A percentile compares a stretch with the other conserved stretches of the same genome.
Conservation (phyloP, 2,797 vertebrate species). For the Falco berigora region DNA sequence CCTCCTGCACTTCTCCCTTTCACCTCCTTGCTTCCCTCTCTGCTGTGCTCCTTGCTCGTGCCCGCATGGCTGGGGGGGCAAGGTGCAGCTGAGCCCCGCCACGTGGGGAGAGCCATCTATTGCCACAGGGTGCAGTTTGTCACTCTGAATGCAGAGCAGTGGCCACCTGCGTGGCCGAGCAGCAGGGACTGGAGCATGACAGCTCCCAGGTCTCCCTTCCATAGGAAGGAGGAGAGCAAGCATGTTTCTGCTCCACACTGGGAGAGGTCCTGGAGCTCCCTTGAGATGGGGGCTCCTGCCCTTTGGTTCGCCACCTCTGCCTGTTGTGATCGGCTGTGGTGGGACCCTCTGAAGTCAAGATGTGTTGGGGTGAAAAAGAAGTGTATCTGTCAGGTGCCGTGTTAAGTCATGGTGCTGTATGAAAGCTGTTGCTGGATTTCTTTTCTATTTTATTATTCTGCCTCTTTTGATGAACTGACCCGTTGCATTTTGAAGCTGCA, state of each 20-base stretch:
- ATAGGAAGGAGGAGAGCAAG: background rate
- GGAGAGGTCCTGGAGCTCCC: background rate
- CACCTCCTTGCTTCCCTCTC: background rate
- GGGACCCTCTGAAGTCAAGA: background rate
- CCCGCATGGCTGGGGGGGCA: background rate
- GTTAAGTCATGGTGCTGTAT: background rate
- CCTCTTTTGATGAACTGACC: background rate
- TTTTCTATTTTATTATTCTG: background rate
- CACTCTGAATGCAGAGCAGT: fast-evolving
- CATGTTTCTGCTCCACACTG: fast-evolving
- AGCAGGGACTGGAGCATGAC: background rate
- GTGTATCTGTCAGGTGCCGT: background rate
- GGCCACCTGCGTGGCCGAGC: fast-evolving
- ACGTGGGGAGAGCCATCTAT: fast-evolving
- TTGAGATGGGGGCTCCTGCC: background rate
- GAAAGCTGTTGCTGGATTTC: background rate
- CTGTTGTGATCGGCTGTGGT: background rate
- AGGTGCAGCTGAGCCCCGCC: background rate
- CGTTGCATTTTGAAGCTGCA: fast-evolving
- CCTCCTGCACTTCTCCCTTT: background rate
- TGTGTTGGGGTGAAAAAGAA: fast-evolving
- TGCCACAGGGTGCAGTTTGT: background rate
- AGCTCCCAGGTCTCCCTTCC: background rate
- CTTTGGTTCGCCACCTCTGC: fast-evolving
- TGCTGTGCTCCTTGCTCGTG: background rate